Base-by-base conservation (phyloP, 2,888 invertebrate genomes). In the Campaea margaritaria region DNA sequence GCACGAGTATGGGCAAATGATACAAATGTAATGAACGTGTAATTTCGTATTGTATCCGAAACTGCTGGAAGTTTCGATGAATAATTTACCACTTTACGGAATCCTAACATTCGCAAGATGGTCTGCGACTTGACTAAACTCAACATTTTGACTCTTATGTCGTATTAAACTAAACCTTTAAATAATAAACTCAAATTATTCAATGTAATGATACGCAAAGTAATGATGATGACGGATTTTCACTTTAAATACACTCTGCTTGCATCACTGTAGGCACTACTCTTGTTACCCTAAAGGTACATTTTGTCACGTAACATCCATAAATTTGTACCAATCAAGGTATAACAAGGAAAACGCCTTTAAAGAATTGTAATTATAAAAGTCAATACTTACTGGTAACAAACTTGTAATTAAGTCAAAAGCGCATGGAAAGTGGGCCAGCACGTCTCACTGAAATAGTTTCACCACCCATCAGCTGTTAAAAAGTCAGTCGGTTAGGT, bases 351-450 rank as follows among this genome's bases (percentile, higher is more conserved):
- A 61, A 56, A 60, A 54, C 27, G 43, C n/a, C 14, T 47, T 46
- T 55, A 60, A 55, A 44, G 14, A 13, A 55, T 55, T 28, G 60
- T 55, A 56, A 53, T 51, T 58, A 58, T 48, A 58, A 65, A 66
- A 63, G 53, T 61, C 56, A 71, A 70, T 64, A 74, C 21, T 21
- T 21, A 21, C 67, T 50, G 58, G 64, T 58, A 69, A 69, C 68
- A 64, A 68, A 67, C 66, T 67, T 68, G 75, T 79, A 73, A 79
- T 79, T 79, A 76, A 76, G 70, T 68, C 78, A 74, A 75, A 76
- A 69, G 67, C 55, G 38, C 55, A 58, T 67, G 67, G 72, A 74
- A 85, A 82, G 77, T 82, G 64, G 77, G 83, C 61, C 75, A 60
- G 58, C 62, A 54, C 68, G 58, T 72, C 67, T 65, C 62, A 48